Evolutionary conservation across 2,797 vertebrate species (phyloP), one percentile per base, ranked within the genome.

Genomic region (Epinephelus coioides): DNA sequence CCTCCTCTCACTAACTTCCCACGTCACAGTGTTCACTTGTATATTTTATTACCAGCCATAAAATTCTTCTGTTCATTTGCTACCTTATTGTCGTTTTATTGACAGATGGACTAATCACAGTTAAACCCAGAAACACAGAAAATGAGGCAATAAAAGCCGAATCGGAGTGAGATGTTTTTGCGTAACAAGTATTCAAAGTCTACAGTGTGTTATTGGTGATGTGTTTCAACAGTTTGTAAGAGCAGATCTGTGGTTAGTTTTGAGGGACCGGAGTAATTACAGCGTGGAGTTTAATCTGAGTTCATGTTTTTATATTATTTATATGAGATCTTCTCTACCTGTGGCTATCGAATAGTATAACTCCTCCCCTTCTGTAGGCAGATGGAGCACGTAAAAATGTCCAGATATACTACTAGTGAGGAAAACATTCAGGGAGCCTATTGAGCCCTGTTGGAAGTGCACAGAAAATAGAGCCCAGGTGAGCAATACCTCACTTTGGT

Each of bases 271-370:
- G 38, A 54, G 18, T 69, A 23, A 61, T 46, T 73, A 21, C 38
- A 30, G 69, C 30, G 12, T 65, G 43, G 51, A 63, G 70, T 85
- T 25, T 46, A 18, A 81, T 74, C 60, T 43, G 23, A 63, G 67
- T 74, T 78, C 2, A 14, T 72, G 53, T 62, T 51, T 43, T 43
- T 43, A 43, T 11, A 43, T 43, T 43, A 7, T 6, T 7, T 34
- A 34, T 3, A 34, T 2, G 34, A 34, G 7, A 34, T 34, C 34
- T 34, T 34, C 6, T 34, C 34, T 34, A 8, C 34, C 34, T 8
- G 7, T 8, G 34, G 7, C 34, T 2, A 34, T 34, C 34, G 7
- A 34, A 34, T 6, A 7, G 1, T 34, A 6, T 34, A 34, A 8
- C 34, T 34, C 34, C 34, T 34, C 7, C 34, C 34, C 30, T 34